phyloP scores from a whole-genome alignment of 2,797 vertebrate species.

The Lates japonicus region DNA sequence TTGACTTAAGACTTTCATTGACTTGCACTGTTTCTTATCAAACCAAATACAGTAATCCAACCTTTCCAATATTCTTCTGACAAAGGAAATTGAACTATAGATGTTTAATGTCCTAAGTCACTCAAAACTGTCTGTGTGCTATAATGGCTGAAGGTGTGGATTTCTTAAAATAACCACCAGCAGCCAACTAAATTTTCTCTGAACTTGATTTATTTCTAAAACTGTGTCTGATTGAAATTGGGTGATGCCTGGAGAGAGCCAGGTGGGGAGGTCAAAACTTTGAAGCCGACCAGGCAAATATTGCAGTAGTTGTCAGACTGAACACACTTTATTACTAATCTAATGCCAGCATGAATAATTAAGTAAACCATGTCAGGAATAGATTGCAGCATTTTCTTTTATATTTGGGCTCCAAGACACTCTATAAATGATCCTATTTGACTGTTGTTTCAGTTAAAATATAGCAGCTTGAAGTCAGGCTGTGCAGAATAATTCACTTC shows the following conservation, averaged over 20 bases:
- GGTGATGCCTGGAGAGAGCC: background rate
- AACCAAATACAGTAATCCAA: background rate
- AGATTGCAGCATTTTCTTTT: conserved; percentile 13
- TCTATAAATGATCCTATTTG: background rate
- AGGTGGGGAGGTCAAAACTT: conserved; percentile 7
- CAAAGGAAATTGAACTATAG: background rate
- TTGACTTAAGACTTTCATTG: background rate
- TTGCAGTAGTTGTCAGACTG: background rate
- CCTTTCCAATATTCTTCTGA: background rate
- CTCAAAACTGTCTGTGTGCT: background rate
- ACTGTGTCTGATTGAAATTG: conserved; percentile 6
- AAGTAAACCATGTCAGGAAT: conserved; percentile 2
- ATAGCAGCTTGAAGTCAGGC: background rate
- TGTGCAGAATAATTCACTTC: background rate
- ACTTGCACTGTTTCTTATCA: no score
- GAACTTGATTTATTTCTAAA: conserved; percentile 6
- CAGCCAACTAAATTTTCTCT: conserved; percentile 1
- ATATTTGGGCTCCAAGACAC: conserved; percentile 2
- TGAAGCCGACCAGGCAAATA: background rate
- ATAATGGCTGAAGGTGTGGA: background rate
- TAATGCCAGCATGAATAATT: conserved; percentile 29
- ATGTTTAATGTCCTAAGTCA: background rate
- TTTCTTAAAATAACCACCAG: conserved; percentile 41
- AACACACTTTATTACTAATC: conserved; percentile 6
- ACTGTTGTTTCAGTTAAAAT: conserved; percentile 4